Conservation (phyloP, 2,113 vertebrate species). For the Grallaria varia region DNA sequence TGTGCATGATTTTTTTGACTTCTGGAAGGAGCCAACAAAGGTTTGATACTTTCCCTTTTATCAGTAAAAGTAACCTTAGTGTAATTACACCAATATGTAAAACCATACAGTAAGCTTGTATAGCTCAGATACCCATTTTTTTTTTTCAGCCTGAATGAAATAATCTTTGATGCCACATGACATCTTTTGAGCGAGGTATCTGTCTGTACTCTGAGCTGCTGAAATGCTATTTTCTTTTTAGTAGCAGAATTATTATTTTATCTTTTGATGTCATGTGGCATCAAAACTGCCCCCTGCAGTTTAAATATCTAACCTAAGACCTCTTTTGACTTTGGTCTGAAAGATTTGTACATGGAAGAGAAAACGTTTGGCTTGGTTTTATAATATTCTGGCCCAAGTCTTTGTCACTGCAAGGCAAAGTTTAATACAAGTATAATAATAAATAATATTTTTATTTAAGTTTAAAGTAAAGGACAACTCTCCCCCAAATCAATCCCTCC, state of each 20-base stretch:
- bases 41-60: not conserved
- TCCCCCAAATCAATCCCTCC: accelerated
- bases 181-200: too few relatives aligned
- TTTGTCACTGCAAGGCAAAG: not conserved
- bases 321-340: not conserved
- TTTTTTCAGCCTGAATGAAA: not conserved
- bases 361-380: not conserved
- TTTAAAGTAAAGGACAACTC: not conserved
- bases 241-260: too few relatives aligned
- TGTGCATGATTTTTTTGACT: not conserved
- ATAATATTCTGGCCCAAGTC: not conserved
- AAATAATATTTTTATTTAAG: not conserved
- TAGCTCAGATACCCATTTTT: not conserved
- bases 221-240: too few relatives aligned
- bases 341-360: not conserved
- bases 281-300: not conserved
- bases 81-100: not conserved
- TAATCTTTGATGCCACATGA: too few relatives aligned
- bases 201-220: too few relatives aligned
- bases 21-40: not conserved
- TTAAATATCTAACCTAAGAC: not conserved
- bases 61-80: not conserved
- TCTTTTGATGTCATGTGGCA: not conserved
- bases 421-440: not conserved
- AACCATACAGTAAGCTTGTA: not conserved